Evolutionary conservation across 2,888 invertebrate genomes (phyloP), one percentile per base, ranked within the genome.

Genomic region (Phorcus lineatus): DNA sequence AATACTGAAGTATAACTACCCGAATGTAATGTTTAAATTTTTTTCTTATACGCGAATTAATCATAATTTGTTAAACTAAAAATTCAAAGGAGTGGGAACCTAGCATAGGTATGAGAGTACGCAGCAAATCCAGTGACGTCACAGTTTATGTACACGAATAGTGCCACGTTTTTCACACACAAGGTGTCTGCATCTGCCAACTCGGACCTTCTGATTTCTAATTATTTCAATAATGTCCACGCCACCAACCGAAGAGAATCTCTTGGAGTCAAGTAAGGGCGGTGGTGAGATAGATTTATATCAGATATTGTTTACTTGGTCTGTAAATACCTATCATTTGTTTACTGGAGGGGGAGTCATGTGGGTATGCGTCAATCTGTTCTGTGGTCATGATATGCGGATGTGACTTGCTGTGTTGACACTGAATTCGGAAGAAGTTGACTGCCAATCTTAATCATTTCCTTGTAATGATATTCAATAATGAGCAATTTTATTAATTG

Each of bases 191-290:
- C 62, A 24, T 24, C 62, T 62, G 62, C 62, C 62, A 62, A 62
- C 62, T 62, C 62, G 28, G 31, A 62, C 28, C 13, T 62, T n/a
- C 62, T 28, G 62, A 62, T 62, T 62, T 62, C 62, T 62, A 16
- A 62, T 62, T 28, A 57, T 62, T 62, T 62, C 17, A 13, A 77
- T 28, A 57, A 77, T 77, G 77, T 55, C 78, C 31, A 78, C 66
- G 16, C 54, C 66, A 47, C 28, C 67, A 24, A 78, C 24, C 52
- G 78, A 78, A 53, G 78, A 78, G 70, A 78, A 78, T 70, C 78
- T 78, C 31, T 70, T 78, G 11, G 78, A 78, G 28, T 70, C 47
- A 47, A 31, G 67, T n/a, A 67, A 70, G 22, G 52, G 67, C 24
- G 40, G 54, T 53, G 78, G 78, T 78, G 52, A 66, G 78, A 62